phyloP scores from a whole-genome alignment of 2,113 vertebrate species.

The Aspiorhynchus laticeps region DNA sequence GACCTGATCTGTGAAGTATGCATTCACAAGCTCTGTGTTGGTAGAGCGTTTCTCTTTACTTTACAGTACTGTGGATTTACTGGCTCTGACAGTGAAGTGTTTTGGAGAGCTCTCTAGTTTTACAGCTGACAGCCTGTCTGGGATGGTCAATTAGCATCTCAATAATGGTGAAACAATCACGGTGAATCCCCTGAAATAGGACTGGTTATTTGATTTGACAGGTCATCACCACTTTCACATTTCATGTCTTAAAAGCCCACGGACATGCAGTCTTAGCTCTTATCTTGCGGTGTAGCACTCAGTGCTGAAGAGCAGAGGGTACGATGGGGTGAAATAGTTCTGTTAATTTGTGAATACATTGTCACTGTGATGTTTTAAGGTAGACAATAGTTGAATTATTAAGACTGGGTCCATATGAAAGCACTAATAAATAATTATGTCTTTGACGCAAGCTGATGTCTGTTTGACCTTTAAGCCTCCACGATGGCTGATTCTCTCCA shows the following conservation, averaged over 20 bases:
- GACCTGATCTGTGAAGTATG: not conserved
- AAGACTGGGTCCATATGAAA: not conserved
- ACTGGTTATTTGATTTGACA: constrained; percentile 33
- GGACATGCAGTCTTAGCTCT: not conserved
- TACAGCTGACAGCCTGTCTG: constrained; percentile 31
- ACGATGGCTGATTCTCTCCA: not conserved
- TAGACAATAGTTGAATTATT: not conserved
- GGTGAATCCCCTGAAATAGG: not conserved
- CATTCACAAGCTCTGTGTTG: not conserved
- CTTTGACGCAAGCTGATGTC: not conserved
- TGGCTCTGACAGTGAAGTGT: constrained; percentile 24
- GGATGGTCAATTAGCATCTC: constrained; percentile 16
- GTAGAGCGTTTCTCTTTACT: not conserved
- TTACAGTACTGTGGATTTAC: not conserved
- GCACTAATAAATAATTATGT: not conserved
- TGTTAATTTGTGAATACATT: not conserved
- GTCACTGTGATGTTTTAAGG: not conserved
- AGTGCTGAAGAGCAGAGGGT: not conserved
- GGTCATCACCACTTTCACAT: constrained; percentile 19
- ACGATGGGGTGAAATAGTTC: not conserved
- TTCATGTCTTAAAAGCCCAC: constrained; percentile 7
- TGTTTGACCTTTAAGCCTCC: not conserved
- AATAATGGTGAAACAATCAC: constrained; percentile 26
- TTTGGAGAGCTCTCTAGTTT: constrained; percentile 13
- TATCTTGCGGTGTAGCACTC: not conserved